Conservation (phyloP, 2,888 invertebrate species). For the Apodemia mormo region DNA sequence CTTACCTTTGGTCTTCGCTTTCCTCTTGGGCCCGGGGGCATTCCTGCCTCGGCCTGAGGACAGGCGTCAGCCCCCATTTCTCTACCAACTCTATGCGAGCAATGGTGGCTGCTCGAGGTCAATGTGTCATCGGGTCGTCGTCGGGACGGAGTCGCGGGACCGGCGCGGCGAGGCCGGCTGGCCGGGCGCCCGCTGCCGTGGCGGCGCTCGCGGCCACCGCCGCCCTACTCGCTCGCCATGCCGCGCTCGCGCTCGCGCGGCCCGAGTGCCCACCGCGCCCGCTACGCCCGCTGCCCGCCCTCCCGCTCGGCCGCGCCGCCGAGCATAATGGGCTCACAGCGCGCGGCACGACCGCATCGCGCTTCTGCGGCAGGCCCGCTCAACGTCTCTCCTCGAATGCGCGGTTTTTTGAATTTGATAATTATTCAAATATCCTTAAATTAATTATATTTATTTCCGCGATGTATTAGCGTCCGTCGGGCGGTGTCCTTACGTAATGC, state of each 20-base stretch:
- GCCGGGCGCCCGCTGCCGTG: conserved; percentile 24
- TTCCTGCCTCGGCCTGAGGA: conserved; percentile 97
- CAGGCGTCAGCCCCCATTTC: conserved; percentile 99
- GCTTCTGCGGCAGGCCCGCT: conserved; percentile 59
- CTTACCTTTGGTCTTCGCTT: conserved; percentile 87
- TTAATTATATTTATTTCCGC: conserved; percentile 45
- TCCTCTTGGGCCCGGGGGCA: conserved; percentile 90
- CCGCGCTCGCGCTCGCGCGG: conserved; percentile 39
- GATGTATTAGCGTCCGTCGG: conserved; percentile 47
- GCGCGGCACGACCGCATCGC: conserved; percentile 53
- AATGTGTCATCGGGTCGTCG: conserved; percentile 76
- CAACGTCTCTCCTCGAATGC: conserved; percentile 40
- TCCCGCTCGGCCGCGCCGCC: conserved; percentile 47
- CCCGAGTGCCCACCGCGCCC: conserved; percentile 49
- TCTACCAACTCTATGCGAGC: conserved; percentile 98
- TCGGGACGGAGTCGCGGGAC: conserved; percentile 62
- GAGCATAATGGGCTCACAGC: conserved; percentile 43
- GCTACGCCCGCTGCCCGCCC: conserved; percentile 45
- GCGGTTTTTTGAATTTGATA: conserved; percentile 37
- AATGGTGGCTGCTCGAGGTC: conserved; percentile 91
- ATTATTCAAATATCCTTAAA: conserved; percentile 30
- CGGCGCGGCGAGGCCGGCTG: conserved; percentile 39
- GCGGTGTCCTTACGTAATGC: conserved; percentile 63
- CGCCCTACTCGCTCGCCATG: conserved; percentile 59
- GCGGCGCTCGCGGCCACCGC: conserved; percentile 58